phyloP scores from a whole-genome alignment of 2,113 vertebrate species.

The Oceanodroma tethys region DNA sequence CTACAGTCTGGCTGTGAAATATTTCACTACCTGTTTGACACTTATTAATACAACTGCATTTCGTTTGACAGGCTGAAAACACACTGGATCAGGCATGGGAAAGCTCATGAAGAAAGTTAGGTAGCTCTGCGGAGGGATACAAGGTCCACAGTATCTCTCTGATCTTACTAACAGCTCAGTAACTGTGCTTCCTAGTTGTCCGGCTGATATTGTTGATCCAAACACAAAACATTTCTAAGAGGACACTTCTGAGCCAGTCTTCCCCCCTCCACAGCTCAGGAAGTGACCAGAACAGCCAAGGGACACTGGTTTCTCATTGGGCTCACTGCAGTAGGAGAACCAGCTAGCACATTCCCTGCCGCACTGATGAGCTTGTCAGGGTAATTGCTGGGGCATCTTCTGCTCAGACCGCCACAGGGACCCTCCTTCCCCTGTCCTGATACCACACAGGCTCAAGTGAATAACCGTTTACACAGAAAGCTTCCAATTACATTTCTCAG shows the following conservation, averaged over 20 bases:
- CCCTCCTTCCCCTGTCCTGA: background rate
- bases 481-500: background rate
- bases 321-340: background rate
- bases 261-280: background rate
- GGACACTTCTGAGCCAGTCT: background rate
- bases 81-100: background rate
- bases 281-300: background rate
- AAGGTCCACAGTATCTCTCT: background rate
- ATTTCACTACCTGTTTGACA: background rate
- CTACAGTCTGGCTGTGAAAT: background rate
- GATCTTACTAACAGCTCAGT: background rate
- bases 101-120: background rate
- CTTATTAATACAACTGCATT: background rate
- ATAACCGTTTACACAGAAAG: background rate
- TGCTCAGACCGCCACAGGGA: background rate
- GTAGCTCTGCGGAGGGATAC: background rate
- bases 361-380: background rate
- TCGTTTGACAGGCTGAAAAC: background rate
- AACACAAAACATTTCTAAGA: background rate
- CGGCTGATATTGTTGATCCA: background rate
- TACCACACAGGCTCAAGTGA: background rate
- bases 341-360: background rate
- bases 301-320: background rate
- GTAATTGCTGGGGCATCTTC: background rate
- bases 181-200: background rate